A percentile compares a stretch with the other conserved stretches of the same genome.
Evolutionary conservation across 1,140 invertebrate species (phyloP).

Genomic region (Pogonomyrmex barbatus): DNA sequence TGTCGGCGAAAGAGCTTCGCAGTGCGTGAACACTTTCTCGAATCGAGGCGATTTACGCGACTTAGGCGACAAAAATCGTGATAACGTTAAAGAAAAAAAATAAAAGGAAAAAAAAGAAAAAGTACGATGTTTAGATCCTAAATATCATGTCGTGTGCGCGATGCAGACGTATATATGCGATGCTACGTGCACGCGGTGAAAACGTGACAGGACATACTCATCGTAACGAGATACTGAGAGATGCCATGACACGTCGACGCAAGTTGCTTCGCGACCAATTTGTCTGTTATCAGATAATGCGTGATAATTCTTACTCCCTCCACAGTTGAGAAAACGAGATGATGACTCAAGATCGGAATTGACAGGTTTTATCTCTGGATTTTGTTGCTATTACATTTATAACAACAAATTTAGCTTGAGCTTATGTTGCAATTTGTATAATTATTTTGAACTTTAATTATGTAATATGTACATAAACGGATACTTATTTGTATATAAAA

Average conservation of each 20-base stretch:
- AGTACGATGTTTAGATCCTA: slow-evolving; percentile 52
- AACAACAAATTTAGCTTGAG: not conserved
- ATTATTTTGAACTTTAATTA: slow-evolving; percentile 11
- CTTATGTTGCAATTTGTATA: not conserved
- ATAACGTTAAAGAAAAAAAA: slow-evolving; percentile 21
- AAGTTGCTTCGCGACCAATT: not conserved
- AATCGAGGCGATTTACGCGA: slow-evolving; percentile 19
- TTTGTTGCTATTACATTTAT: not conserved
- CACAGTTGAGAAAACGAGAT: not conserved
- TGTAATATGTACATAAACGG: too few species aligned
- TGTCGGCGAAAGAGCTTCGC: slow-evolving; percentile 12
- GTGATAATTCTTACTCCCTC: not conserved
- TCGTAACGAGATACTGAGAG: not conserved
- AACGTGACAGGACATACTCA: not conserved
- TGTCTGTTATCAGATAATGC: not conserved
- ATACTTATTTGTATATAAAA: not conserved
- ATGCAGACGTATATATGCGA: slow-evolving; percentile 11
- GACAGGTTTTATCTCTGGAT: not conserved
- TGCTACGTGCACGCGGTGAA: slow-evolving; percentile 22
- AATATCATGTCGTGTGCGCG: slow-evolving; percentile 53
- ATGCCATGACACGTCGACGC: not conserved
- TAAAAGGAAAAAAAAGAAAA: not conserved
- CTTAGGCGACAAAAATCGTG: slow-evolving; percentile 23
- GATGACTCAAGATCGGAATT: not conserved
- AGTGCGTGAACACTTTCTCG: slow-evolving; percentile 9